Evolutionary conservation across 2,797 vertebrate species (phyloP).

Genomic region (Pangasius djambal): DNA sequence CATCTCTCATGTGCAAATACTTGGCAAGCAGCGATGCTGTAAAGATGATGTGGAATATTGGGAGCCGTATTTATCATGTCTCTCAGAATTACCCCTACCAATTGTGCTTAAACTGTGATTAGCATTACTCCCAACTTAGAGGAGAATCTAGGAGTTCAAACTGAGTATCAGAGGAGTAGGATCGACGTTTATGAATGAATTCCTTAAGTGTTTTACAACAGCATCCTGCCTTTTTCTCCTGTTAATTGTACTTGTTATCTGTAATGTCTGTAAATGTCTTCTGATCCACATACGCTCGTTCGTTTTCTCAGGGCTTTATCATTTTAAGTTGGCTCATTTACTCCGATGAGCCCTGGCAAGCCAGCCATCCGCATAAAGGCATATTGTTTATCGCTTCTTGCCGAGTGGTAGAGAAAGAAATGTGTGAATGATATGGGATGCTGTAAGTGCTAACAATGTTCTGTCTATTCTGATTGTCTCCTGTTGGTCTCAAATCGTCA

Average conservation of each 20-base stretch:
- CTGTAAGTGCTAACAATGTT: conserved; percentile 1
- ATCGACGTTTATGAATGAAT: neutral
- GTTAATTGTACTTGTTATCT: neutral
- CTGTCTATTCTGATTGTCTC: conserved; percentile 8
- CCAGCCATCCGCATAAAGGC: neutral
- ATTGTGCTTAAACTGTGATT: neutral
- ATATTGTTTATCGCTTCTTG: conserved; percentile 19
- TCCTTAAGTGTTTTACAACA: neutral
- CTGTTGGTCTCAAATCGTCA: neutral
- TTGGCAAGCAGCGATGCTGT: neutral
- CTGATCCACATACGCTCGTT: neutral
- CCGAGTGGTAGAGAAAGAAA: neutral
- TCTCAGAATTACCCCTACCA: neutral
- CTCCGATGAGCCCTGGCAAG: neutral
- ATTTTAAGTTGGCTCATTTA: neutral
- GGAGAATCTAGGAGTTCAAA: neutral
- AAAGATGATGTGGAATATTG: neutral
- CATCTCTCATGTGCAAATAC: neutral
- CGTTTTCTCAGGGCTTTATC: neutral
- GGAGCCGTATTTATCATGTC: neutral
- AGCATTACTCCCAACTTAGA: neutral
- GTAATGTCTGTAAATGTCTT: neutral
- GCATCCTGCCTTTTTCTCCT: neutral
- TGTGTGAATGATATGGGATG: neutral
- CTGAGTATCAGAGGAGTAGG: neutral